Evolutionary conservation across 2,113 vertebrate genomes (phyloP), one percentile per base, ranked within the genome.

Genomic region (Phrynocephalus versicolor): DNA sequence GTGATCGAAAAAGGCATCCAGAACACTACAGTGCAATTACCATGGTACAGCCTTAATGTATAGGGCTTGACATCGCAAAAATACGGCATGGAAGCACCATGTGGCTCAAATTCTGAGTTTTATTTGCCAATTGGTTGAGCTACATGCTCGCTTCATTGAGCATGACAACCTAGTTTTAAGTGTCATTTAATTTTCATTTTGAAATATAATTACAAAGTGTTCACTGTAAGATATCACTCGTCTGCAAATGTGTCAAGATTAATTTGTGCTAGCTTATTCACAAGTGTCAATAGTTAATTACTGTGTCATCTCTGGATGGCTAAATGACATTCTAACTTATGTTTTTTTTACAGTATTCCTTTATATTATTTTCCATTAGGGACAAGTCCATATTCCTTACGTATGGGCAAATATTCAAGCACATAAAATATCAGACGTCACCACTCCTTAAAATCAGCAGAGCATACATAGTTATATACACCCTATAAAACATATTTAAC

Each of bases 121-220:
- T 97, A 97, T 97, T 96, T 96, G 94, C 95, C 96, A 92, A 95
- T 96, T 86, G 95, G 95, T 95, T 96, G 95, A 96, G 95, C 94
- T 95, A 96, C 96, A 96, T 95, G 95, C 96, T 96, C 90, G 97
- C 98, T 98, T 98, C 97, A 98, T 96, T 97, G 97, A 98, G 98
- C 97, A 97, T 98, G 98, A 99, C 99, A 99, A 97, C 97, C 98
- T 97, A 97, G 97, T 98, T 99, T 98, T 99, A 99, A 99, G 98
- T 99, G 98, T 99, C 98, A 99, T 99, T 99, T 99, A 98, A 99
- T 99, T 99, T 99, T 99, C 98, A 99, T 99, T 99, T 99, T 99
- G 97, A 99, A 98, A 99, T 99, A 99, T 99, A 99, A 99, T 99
- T 99, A 99, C 98, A 98, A 99, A 99, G 98, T 98, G 98, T 99